These are phyloP conservation scores for Shargacucullia verbasci DNA, from an alignment of 2,888 invertebrate genomes.

Conservation along the genomic window DNA sequence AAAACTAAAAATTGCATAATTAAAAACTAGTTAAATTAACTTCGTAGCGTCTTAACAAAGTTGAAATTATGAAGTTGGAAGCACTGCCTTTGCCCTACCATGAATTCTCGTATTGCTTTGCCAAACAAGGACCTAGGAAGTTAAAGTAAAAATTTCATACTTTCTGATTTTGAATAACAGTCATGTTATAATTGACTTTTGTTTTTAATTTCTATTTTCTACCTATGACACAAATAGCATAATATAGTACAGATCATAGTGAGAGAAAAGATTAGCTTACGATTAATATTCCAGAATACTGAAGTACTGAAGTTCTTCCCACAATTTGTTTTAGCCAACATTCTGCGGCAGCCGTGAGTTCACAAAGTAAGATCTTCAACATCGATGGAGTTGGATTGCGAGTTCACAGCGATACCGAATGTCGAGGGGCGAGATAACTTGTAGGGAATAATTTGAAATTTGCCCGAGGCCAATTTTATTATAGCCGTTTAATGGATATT, in stretches of 20 bases:
- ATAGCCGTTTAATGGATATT: constrained; percentile 53
- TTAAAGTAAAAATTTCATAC: too few relatives aligned
- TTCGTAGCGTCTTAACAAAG: constrained; percentile 64
- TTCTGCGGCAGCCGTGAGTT: constrained; percentile 40
- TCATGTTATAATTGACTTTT: too few relatives aligned
- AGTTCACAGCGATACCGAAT: constrained; percentile 40
- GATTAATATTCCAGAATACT: constrained; percentile 23
- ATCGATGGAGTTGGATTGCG: constrained; percentile 30
- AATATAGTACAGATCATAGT: too few relatives aligned
- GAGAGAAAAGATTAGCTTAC: neutral
- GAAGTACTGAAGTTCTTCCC: constrained; percentile 19
- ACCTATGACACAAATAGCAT: too few relatives aligned
- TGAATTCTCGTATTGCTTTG: constrained; percentile 27
- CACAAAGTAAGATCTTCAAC: constrained; percentile 40
- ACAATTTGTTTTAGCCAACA: constrained; percentile 25
- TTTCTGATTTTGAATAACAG: too few relatives aligned
- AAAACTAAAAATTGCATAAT: constrained; percentile 69
- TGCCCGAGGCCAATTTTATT: constrained; percentile 56
- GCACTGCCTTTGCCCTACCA: constrained; percentile 29
- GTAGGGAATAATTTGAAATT: constrained; percentile 58
- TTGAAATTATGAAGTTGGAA: constrained; percentile 67
- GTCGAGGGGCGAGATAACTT: constrained; percentile 48
- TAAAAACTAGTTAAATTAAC: constrained; percentile 70
- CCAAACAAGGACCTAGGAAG: neutral
- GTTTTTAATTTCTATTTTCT: too few relatives aligned